A percentile compares a stretch with the other conserved stretches of the same genome.
Conservation (phyloP, 1,140 invertebrate species). For the Bicyclus anynana region DNA sequence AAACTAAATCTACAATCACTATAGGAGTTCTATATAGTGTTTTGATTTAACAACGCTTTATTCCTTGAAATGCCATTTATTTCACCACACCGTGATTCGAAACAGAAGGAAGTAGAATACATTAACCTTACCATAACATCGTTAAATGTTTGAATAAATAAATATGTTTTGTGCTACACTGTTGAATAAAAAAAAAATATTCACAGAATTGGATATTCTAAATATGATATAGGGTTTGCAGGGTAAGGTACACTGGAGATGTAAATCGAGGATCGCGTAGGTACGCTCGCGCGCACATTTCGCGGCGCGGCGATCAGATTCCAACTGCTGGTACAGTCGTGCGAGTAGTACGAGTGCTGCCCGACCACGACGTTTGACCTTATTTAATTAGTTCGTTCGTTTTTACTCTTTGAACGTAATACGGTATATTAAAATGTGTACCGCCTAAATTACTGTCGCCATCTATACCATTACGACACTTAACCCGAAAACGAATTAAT, state of each 20-base stretch:
- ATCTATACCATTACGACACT: slow-evolving; percentile 41
- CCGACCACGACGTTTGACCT: slow-evolving; percentile 68
- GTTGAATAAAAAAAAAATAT: neutral
- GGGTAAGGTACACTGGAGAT: slow-evolving; percentile 1
- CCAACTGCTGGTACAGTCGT: slow-evolving; percentile 42
- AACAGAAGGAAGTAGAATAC: slow-evolving; percentile 3
- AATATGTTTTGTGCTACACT: slow-evolving; percentile 1
- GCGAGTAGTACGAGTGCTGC: slow-evolving; percentile 48
- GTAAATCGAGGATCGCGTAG: slow-evolving; percentile 9
- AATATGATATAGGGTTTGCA: neutral
- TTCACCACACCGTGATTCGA: neutral
- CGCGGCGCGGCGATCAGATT: slow-evolving; percentile 37
- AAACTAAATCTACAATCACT: neutral
- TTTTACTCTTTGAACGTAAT: slow-evolving; percentile 72
- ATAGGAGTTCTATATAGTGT: neutral
- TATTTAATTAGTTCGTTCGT: slow-evolving; percentile 76
- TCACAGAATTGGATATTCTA: neutral
- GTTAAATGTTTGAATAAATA: slow-evolving; percentile 2
- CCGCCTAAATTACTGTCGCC: slow-evolving; percentile 66
- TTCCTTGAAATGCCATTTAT: neutral
- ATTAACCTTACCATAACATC: slow-evolving; percentile 9
- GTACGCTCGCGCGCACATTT: slow-evolving; percentile 28
- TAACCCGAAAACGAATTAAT: slow-evolving; percentile 14
- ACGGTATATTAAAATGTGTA: slow-evolving; percentile 68
- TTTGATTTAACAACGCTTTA: neutral